A percentile compares a stretch with the other conserved stretches of the same genome.
These are phyloP conservation scores for Drosophila leontia DNA, from an alignment of 1,140 invertebrate species.

Conservation along the genomic window DNA sequence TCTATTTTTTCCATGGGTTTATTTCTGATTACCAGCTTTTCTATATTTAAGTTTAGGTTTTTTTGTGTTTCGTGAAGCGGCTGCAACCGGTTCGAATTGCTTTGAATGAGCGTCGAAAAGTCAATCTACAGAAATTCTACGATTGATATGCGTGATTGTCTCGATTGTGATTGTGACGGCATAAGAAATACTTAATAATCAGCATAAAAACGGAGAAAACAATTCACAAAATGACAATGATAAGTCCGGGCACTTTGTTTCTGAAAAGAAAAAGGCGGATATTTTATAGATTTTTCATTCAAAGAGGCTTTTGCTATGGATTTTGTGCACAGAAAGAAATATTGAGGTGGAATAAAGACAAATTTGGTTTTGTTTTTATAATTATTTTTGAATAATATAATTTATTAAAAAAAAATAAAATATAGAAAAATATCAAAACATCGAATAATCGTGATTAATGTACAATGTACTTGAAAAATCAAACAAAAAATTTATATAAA, in stretches of 20 bases:
- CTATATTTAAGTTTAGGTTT: slow-evolving; percentile 43
- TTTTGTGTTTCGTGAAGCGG: slow-evolving; percentile 9
- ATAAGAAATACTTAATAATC: slow-evolving; percentile 26
- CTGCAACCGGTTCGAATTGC: slow-evolving; percentile 39
- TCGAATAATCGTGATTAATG: too few relatives aligned
- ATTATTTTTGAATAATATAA: too few relatives aligned
- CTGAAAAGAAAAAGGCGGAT: slow-evolving; percentile 1
- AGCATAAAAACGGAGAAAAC: slow-evolving; percentile 19
- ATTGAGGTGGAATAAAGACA: too few relatives aligned
- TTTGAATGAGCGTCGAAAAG: slow-evolving; percentile 21
- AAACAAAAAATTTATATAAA: too few relatives aligned
- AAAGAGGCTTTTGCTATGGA: not conserved
- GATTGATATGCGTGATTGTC: slow-evolving; percentile 44
- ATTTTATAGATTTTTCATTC: not conserved
- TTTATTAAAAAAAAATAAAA: too few relatives aligned
- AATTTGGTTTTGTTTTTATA: too few relatives aligned
- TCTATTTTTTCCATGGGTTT: slow-evolving; percentile 23
- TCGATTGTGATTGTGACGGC: slow-evolving; percentile 38
- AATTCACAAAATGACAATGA: slow-evolving; percentile 23
- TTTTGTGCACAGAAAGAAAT: not conserved
- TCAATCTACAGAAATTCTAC: slow-evolving; percentile 24
- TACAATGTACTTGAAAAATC: too few relatives aligned
- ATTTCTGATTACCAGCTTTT: slow-evolving; percentile 42
- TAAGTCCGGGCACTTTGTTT: slow-evolving; percentile 25
- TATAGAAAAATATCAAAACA: too few relatives aligned